Evolutionary conservation across 2,888 invertebrate species (phyloP).

Genomic region (Rhyacophila evoluta): DNA sequence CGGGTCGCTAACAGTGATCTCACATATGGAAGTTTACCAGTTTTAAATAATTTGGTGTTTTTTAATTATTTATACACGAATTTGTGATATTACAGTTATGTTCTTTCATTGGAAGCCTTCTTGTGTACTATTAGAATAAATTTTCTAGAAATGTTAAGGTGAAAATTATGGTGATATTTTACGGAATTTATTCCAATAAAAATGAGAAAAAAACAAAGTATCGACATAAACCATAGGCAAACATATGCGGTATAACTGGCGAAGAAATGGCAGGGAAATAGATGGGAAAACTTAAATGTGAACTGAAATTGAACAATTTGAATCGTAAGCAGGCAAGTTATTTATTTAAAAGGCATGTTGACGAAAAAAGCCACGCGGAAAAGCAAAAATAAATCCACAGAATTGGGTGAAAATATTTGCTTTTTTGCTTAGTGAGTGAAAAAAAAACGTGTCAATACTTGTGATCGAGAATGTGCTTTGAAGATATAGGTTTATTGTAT

Average conservation of each 20-base stretch:
- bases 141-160: too few species aligned
- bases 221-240: not conserved
- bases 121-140: too few species aligned
- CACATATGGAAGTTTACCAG: too few species aligned
- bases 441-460: not conserved
- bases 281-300: conserved; percentile 15
- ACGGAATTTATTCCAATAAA: too few species aligned
- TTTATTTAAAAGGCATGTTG: conserved; percentile 20
- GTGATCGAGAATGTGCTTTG: not conserved
- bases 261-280: not conserved
- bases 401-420: not conserved
- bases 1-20: too few species aligned
- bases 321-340: conserved; percentile 14
- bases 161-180: too few species aligned
- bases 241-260: not conserved
- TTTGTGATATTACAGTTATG: not conserved
- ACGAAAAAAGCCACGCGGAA: not conserved
- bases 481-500: too few species aligned
- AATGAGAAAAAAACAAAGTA: not conserved
- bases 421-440: not conserved
- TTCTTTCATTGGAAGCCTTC: not conserved
- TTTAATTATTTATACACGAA: not conserved
- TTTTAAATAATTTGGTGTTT: too few species aligned
- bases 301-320: conserved; percentile 14
- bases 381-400: not conserved